A percentile compares a stretch with the other conserved stretches of the same genome.
phyloP scores from a whole-genome alignment of 1,140 invertebrate species.

The Lordiphosa mommai region DNA sequence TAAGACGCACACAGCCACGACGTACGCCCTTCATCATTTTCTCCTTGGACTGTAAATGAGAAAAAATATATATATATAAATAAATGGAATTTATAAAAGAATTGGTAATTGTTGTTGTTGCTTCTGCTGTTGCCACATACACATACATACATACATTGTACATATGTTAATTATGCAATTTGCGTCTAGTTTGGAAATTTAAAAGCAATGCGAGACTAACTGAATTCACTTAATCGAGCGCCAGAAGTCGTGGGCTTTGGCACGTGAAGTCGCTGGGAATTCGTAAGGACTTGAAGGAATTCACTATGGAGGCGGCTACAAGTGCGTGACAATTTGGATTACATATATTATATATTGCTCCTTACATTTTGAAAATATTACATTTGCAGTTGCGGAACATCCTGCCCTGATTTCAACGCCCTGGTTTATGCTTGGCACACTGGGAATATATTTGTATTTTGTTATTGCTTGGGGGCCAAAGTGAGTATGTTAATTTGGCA shows the following conservation, averaged over 20 bases:
- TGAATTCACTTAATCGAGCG: constrained; percentile 81
- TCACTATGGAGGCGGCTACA: constrained; percentile 39
- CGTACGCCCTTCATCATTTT: constrained; percentile 98
- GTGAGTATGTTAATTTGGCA: constrained; percentile 31
- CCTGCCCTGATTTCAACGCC: constrained; percentile 76
- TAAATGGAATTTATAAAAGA: constrained; percentile 4
- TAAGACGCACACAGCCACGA: constrained; percentile 95
- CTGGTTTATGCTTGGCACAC: constrained; percentile 43
- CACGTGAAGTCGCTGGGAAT: constrained; percentile 1
- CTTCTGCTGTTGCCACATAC: no score
- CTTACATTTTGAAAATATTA: background rate
- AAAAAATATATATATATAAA: no score
- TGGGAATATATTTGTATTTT: constrained; percentile 45
- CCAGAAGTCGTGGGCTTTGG: constrained; percentile 81
- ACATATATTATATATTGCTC: background rate
- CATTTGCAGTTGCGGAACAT: constrained; percentile 10
- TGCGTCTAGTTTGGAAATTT: constrained; percentile 62
- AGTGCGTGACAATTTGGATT: constrained; percentile 5
- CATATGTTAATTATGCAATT: constrained; percentile 20
- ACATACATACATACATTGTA: no score
- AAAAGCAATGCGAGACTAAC: constrained; percentile 82
- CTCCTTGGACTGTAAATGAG: constrained; percentile 93
- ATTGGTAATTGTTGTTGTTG: no score
- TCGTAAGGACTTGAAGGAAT: constrained; percentile 12
- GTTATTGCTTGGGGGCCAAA: constrained; percentile 42